Base-by-base conservation (phyloP, 1,140 invertebrate species). In the Hirudo medicinalis region DNA sequence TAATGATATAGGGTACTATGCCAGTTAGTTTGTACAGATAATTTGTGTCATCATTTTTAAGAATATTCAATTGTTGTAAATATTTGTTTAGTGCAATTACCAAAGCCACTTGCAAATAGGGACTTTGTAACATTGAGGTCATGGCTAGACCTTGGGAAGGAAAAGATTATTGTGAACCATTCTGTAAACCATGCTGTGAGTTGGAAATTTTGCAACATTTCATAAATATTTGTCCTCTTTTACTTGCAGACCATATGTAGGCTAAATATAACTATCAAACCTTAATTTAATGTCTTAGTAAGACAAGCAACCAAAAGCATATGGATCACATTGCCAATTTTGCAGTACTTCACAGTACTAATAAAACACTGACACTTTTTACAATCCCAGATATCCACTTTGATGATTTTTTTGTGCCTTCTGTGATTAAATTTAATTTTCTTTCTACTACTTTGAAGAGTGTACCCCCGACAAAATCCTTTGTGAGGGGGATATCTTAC, bases 1-100 rank as follows among this genome's bases (percentile, higher is more conserved):
- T 79, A 94, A 93, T 79, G 91, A 94, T 81, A 87, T 94, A 74
- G 91, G 91, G 69, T 94, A 94, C 82, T 94, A 94, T 83, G 88
- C 91, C 73, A 87, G 91, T 92, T 80, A 88, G 88, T 86, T 6
- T 54, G 19, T 54, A 3, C 32, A 20, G 20, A 55, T 71, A n/a
- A 74, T 49, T 49, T 49, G 4, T 49, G 11, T 0, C 13, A 8
- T 49, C 11, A 9, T 13, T 49, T 40, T 49, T 17, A 70, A 54
- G 29, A 4, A 29, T 69, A 69, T 36, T 43, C 49, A 40, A 36
- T n/a, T 36, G 17, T 69, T 20, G 25, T 8, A 27, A 32, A 9
- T 22, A 49, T 69, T 32, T 69, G 49, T 53, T 4, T 79, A 93
- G 91, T 94, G 85, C 87, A 89, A 69, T 91, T 90, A 77, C 89